A percentile compares a stretch with the other conserved stretches of the same genome.
Evolutionary conservation across 2,113 vertebrate species (phyloP).

Genomic region (Antechinus stuartii): DNA sequence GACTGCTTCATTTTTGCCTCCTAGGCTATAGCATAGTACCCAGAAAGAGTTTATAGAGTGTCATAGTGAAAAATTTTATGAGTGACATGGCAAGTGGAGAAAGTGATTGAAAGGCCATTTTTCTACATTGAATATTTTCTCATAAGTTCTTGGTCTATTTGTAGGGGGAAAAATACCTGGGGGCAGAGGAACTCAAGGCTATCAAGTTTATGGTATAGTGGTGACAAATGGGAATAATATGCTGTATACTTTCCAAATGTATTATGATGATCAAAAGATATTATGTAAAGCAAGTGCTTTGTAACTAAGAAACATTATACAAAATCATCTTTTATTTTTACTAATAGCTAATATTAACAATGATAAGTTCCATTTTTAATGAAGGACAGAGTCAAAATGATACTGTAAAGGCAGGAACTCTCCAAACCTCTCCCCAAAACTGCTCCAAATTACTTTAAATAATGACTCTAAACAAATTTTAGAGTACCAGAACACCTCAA

Average conservation of each 20-base stretch:
- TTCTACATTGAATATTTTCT: not conserved
- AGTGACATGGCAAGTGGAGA: not conserved
- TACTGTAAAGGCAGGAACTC: no score
- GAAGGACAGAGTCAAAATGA: no score
- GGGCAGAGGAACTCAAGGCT: not conserved
- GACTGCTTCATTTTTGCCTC: not conserved
- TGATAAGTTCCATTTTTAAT: no score
- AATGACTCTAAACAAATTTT: no score
- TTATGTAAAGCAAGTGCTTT: not conserved
- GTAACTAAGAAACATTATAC: not conserved
- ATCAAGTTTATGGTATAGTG: not conserved
- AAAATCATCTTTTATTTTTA: not conserved
- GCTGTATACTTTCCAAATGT: not conserved
- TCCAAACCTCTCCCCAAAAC: no score
- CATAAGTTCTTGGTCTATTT: not conserved
- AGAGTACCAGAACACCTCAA: no score
- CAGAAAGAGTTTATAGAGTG: not conserved
- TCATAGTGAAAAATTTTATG: not conserved
- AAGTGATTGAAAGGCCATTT: not conserved
- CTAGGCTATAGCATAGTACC: not conserved
- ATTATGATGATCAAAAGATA: not conserved
- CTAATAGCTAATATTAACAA: no score
- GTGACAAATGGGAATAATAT: not conserved
- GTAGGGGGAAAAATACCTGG: no score
- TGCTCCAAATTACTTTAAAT: no score